A percentile compares a stretch with the other conserved stretches of the same genome.
These are phyloP conservation scores for Acrobasis repandana DNA, from an alignment of 2,888 invertebrate genomes.

Conservation along the genomic window DNA sequence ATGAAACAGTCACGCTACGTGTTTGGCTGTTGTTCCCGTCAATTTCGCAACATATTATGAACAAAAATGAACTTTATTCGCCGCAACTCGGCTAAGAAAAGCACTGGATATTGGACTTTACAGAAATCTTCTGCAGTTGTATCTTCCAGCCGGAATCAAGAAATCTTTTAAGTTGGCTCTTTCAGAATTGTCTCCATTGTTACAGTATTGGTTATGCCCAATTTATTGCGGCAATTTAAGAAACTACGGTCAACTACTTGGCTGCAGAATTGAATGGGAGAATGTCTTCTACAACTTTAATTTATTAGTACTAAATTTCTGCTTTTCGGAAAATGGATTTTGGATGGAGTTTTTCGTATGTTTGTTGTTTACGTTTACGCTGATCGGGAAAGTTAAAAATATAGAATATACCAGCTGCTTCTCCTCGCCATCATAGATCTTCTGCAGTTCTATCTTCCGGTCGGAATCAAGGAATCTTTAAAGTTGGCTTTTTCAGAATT, in stretches of 20 bases:
- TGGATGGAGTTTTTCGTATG: too few species aligned
- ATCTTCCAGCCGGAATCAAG: slow-evolving; percentile 23
- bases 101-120: neutral
- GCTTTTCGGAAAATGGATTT: too few species aligned
- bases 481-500: slow-evolving; percentile 27
- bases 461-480: slow-evolving; percentile 30
- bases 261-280: neutral
- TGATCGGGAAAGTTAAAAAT: too few species aligned
- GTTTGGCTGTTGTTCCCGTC: slow-evolving; percentile 48
- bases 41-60: slow-evolving; percentile 15
- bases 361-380: too few species aligned
- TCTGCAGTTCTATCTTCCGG: slow-evolving; percentile 30
- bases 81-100: neutral
- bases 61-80: slow-evolving; percentile 25
- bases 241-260: neutral
- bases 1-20: slow-evolving; percentile 53
- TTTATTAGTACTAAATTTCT: too few species aligned
- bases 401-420: too few species aligned
- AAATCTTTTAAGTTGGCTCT: too few species aligned
- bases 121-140: slow-evolving; percentile 28
- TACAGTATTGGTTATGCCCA: slow-evolving; percentile 12
- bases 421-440: too few species aligned
- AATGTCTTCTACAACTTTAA: neutral
- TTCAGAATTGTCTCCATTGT: too few species aligned
- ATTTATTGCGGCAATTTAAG: slow-evolving; percentile 12